Base-by-base conservation (phyloP, 2,797 vertebrate species). In the Anisognathus igniventris region DNA sequence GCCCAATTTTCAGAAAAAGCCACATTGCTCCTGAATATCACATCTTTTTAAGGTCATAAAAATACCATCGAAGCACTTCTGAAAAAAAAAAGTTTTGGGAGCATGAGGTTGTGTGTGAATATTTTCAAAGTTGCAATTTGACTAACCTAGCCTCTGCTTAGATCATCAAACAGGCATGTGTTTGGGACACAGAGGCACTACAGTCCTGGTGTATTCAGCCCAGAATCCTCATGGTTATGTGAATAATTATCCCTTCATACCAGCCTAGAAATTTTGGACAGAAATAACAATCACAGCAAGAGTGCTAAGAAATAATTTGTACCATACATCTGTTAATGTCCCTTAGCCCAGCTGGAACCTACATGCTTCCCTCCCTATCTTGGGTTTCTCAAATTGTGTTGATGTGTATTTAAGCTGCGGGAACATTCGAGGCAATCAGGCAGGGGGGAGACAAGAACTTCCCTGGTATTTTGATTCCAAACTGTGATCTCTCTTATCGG, bases 241-340 rank as follows among this genome's bases (percentile, higher is more conserved):
- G 87, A 97, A 96, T 96, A 96, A 96, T 97, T 95, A 95, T 92
- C 76, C 79, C 92, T 95, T 96, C 91, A 96, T 87, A 86, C 65
- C 1, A 53, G 62, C 82, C 89, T 78, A 71, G 87, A 92, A 96
- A 93, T 91, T 87, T 88, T 96, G 96, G 93, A 86, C 81, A 78
- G 93, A 96, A 96, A 95, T 95, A 97, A 66, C 85, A 88, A 67
- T 92, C 96, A 95, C 96, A 97, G 94, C 95, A 93, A 93, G 95
- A 79, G 93, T 93, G 94, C 92, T 96, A 93, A 93, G 82, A 95
- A 94, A 92, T 96, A 91, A 96, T 96, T 96, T 92, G 95, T 95
- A 75, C 61, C 1, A 16, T 95, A 86, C 95, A 96, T 96, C 96
- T 97, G 95, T 83, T 93, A 88, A 70, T 72, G 76, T 96, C 91